phyloP scores from a whole-genome alignment of 1,140 invertebrate species.

The Phymorhynchus buccinoides region DNA sequence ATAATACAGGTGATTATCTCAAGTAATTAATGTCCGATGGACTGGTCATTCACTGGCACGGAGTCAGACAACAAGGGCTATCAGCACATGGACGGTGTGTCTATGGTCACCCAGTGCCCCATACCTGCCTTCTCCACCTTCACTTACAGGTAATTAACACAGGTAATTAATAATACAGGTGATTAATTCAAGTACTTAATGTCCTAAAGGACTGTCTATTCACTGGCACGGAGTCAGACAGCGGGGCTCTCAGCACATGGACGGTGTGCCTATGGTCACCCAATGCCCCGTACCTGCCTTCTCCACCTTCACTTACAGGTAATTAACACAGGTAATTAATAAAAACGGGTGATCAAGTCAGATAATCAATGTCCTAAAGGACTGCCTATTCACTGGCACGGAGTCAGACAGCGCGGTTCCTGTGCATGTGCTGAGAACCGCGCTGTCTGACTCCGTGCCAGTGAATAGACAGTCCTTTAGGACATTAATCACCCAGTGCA shows the following conservation, averaged over 20 bases:
- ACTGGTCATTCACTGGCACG: constrained; percentile 74
- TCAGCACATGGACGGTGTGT: too few species aligned
- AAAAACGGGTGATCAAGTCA: constrained; percentile 57
- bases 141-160: constrained; percentile 64
- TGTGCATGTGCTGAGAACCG: too few species aligned
- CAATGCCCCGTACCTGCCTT: constrained; percentile 61
- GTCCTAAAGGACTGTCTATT: constrained; percentile 69
- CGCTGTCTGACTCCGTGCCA: too few species aligned
- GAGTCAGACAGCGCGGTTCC: too few species aligned
- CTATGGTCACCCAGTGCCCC: too few species aligned
- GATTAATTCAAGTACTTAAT: constrained; percentile 59
- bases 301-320: constrained; percentile 61
- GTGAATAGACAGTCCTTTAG: too few species aligned
- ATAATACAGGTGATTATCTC: too few species aligned
- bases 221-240: constrained; percentile 67
- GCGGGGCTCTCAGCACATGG: constrained; percentile 58
- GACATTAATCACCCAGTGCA: too few species aligned
- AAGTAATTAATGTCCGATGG: too few species aligned
- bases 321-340: too few species aligned
- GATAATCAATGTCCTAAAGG: constrained; percentile 59
- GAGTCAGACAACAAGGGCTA: constrained; percentile 55
- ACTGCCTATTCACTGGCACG: too few species aligned
- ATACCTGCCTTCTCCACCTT: constrained; percentile 54
- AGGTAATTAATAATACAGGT: constrained; percentile 61
- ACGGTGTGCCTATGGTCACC: constrained; percentile 64